These are phyloP conservation scores for Drosophila sp. DNA, from an alignment of 1,140 invertebrate species.

Conservation along the genomic window DNA sequence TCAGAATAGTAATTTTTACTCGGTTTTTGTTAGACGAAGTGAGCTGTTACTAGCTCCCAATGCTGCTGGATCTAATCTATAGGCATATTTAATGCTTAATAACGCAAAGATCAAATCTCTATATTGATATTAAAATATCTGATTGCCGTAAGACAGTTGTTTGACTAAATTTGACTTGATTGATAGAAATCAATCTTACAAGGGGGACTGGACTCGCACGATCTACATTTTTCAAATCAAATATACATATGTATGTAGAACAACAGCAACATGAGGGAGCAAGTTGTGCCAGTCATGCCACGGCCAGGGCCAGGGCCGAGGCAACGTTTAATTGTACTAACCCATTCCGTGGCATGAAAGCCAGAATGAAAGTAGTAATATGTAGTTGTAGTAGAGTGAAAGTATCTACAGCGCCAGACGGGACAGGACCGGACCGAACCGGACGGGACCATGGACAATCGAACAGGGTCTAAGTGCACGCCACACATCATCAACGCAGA, in stretches of 20 bases:
- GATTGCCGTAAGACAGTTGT: not conserved
- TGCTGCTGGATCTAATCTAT: not conserved
- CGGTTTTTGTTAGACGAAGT: too few relatives aligned
- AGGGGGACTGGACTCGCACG: not conserved
- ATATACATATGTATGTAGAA: too few relatives aligned
- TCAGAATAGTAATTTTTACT: too few relatives aligned
- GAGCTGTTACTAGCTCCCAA: too few relatives aligned
- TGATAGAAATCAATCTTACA: not conserved
- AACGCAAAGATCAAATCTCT: not conserved
- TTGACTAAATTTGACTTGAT: constrained; percentile 1
- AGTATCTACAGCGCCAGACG: constrained; percentile 20
- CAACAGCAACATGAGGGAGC: not conserved
- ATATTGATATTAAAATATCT: not conserved
- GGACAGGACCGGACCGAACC: too few relatives aligned
- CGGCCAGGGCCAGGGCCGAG: constrained; percentile 9
- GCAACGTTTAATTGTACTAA: not conserved
- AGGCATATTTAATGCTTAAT: not conserved
- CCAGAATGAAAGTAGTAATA: too few relatives aligned
- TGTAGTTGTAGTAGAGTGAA: constrained; percentile 17
- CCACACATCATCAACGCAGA: constrained; percentile 28
- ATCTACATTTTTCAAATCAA: not conserved
- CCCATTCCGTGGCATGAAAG: not conserved
- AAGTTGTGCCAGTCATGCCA: constrained; percentile 37
- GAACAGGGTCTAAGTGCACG: constrained; percentile 52
- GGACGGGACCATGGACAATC: constrained; percentile 39